Percentiles rank a stretch among this genome's conserved stretches.
Evolutionary conservation across 2,888 invertebrate species (phyloP).

Genomic region (Agelastica alni): DNA sequence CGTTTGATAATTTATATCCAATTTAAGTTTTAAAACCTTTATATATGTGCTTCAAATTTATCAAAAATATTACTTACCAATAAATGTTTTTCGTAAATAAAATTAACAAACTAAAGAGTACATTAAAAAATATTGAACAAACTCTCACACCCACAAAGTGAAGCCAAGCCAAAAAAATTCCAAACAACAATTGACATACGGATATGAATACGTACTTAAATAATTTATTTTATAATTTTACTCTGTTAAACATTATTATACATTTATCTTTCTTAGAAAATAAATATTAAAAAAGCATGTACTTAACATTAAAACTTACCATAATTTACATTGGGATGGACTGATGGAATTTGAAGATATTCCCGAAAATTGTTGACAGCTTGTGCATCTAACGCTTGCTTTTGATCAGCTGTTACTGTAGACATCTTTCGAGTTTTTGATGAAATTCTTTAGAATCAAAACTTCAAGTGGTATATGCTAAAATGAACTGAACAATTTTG

Average conservation of each 20-base stretch:
- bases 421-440: constrained; percentile 46
- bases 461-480: not conserved
- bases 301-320: constrained; percentile 66
- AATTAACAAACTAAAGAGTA: not conserved
- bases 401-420: constrained; percentile 51
- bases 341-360: constrained; percentile 84
- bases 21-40: no score
- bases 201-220: not conserved
- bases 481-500: not conserved
- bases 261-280: no score
- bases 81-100: not conserved
- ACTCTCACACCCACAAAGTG: constrained; percentile 44
- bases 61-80: no score
- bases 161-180: constrained; percentile 42
- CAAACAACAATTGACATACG: constrained; percentile 30
- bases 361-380: constrained; percentile 73
- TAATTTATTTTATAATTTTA: no score
- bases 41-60: no score
- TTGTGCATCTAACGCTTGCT: constrained; percentile 47
- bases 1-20: no score
- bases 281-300: not conserved
- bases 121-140: constrained; percentile 27
- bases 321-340: constrained; percentile 86
- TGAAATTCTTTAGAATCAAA: constrained; percentile 28
- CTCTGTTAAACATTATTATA: not conserved